These are phyloP conservation scores for Gymnocephalus cernua DNA, from an alignment of 2,113 vertebrate species.

Conservation along the genomic window DNA sequence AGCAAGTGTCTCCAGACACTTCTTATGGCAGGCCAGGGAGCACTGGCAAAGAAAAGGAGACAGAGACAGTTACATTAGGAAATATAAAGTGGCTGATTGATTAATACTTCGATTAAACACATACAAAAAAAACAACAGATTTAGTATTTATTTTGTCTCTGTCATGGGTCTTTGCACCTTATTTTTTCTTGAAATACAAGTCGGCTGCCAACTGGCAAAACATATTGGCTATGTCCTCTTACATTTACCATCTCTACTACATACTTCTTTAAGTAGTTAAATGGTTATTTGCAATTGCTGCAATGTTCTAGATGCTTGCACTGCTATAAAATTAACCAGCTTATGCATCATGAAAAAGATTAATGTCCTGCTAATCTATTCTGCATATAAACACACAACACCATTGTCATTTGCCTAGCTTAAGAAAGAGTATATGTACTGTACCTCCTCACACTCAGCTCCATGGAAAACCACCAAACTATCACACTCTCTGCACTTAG, in stretches of 20 bases:
- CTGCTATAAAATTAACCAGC: not conserved
- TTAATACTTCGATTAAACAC: not conserved
- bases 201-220: not conserved
- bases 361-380: not conserved
- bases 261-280: not conserved
- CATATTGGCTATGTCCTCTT: not conserved
- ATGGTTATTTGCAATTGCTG: not conserved
- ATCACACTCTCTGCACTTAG: constrained; percentile 97
- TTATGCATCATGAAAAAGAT: not conserved
- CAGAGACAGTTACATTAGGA: not conserved
- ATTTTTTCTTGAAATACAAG: not conserved
- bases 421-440: constrained; percentile 20
- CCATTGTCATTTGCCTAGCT: not conserved
- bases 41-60: constrained; percentile 84
- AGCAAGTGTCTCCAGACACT: constrained; percentile 96
- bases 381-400: not conserved
- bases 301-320: not conserved
- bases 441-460: constrained; percentile 97
- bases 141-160: not conserved
- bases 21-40: constrained; percentile 96
- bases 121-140: not conserved
- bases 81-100: not conserved
- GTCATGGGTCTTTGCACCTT: not conserved
- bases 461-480: constrained; percentile 96
- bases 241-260: not conserved